Base-by-base conservation (phyloP, 2,888 invertebrate species). In the Caenorhabditis panamensis region DNA sequence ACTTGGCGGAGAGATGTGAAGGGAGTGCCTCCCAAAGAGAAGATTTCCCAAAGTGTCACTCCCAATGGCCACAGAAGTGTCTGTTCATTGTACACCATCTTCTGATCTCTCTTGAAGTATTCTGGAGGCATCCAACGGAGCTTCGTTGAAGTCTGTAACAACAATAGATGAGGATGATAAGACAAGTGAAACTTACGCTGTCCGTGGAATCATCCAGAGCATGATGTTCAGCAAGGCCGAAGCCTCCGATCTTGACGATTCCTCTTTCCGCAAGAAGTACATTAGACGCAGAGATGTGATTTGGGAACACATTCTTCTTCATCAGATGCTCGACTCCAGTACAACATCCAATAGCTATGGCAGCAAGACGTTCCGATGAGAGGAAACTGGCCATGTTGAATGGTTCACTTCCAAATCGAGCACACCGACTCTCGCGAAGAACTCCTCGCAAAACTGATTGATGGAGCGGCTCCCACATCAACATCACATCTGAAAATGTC, bases 311-410 rank as follows among this genome's bases (percentile, higher is more conserved):
- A 26, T 62, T 66, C 37, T 69, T 69, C n/a, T 66, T 67, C 11
- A 79, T 24, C 18, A 83, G 58, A 51, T 80, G 79, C 16, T 79
- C 75, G 1, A 79, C 67, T 28, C 83, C 83, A 20, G 51, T 82
- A 61, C 77, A 75, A 37, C 73, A 75, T 44, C 78, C 83, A 22
- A 79, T 81, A 16, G 81, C 77, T 18, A 83, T 81, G 20, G 81
- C 66, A 49, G 81, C 72, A 9, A 83, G 59, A 26, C 83, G 49
- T 76, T 81, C 75, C 2, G 83, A 68, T 11, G 81, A 82, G 20
- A 83, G 64, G 61, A 83, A 83, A 26, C 81, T 81, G 6, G 83
- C 83, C 51, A 81, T 69, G 47, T 78, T 83, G 61, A 75, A 78
- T 16, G 79, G 68, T 37, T 72, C 75, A 0, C 64, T 58, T 41